These are phyloP conservation scores for Galemys pyrenaicus DNA, from an alignment of 2,113 vertebrate genomes.

Conservation along the genomic window DNA sequence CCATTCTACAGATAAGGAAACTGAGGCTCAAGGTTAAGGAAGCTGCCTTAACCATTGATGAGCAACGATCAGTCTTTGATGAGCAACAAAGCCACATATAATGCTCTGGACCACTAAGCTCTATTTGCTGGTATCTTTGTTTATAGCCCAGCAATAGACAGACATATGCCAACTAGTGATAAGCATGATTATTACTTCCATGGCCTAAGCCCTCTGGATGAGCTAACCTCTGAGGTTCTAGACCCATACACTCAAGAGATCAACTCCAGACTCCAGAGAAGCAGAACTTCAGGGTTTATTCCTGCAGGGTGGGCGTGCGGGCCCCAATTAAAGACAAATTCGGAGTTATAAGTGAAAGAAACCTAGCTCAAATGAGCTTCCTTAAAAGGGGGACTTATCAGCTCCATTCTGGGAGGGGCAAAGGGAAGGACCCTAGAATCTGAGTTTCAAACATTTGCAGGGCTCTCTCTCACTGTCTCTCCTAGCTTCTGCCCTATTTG, in stretches of 20 bases:
- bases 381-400: neutral
- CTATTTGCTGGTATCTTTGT: neutral
- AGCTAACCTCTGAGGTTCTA: neutral
- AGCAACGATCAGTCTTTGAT: neutral
- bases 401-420: neutral
- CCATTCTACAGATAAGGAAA: slow-evolving; percentile 11
- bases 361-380: neutral
- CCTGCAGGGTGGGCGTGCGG: neutral
- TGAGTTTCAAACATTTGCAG: neutral
- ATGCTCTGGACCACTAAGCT: neutral
- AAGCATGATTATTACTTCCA: neutral
- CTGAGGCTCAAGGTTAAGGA: neutral
- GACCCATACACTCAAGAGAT: neutral
- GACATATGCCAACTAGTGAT: neutral
- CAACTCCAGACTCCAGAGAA: neutral
- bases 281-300: neutral
- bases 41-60: neutral
- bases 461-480: neutral
- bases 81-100: neutral
- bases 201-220: neutral
- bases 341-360: neutral
- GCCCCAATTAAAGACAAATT: neutral
- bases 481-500: neutral
- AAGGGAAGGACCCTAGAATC: neutral
- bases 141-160: neutral